Evolutionary conservation across 2,888 invertebrate genomes (phyloP), one percentile per base, ranked within the genome.

Genomic region (Morpho deidamia): DNA sequence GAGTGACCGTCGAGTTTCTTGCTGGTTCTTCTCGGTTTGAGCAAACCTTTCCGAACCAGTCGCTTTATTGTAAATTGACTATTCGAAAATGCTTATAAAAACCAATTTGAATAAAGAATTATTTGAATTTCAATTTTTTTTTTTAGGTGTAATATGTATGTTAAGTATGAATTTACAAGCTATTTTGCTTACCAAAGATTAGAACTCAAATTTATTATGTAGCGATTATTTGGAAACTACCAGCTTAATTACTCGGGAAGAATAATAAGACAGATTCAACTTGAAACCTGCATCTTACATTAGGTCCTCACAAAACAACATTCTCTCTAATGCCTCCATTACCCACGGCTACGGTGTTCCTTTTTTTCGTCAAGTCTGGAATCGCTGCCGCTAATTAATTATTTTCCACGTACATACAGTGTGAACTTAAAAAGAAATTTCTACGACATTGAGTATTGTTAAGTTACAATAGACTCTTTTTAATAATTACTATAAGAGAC

Each of bases 261-360:
- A 53, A 55, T 50, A 58, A 55, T 58, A 50, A 53, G 58, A 43
- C 53, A 50, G 46, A 41, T 46, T 50, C 41, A 55, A 52, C 52
- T 55, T 50, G 49, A 55, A 55, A 55, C 47, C 55, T 43, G 50
- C 55, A 51, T 41, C 48, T 54, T 57, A 47, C 47, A 40, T 57
- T 51, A 48, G 38, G 34, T 47, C 23, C 40, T 51, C 51, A 41
- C 54, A 51, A 53, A 52, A 51, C 43, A 44, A 35, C 35, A 40
- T 41, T 53, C 37, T 23, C 23, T 10, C 3, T 10, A 47, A 53
- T 43, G 12, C 11, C 33, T 23, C 33, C 23, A 23, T 23, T 23
- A 23, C 23, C 23, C 23, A 23, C 23, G 23, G 5, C 23, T 23
- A 23, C 23, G 23, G 23, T 5, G 23, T 23, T 23, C 23, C 37